Evolutionary conservation across 2,113 vertebrate species (phyloP).

Genomic region (Nicator chloris): DNA sequence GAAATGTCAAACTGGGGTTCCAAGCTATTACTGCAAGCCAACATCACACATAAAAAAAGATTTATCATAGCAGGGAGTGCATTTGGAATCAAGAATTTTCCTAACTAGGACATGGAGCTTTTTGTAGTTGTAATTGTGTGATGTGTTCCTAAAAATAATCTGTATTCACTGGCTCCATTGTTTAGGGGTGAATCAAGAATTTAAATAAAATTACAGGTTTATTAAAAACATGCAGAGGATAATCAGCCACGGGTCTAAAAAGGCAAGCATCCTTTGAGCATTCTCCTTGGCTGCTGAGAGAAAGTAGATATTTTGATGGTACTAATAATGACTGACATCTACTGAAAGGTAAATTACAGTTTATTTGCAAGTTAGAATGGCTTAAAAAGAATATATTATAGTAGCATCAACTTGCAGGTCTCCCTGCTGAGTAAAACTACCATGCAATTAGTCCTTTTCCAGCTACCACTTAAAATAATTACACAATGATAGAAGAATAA

Average conservation of each 20-base stretch:
- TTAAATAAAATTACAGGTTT: slow-evolving; percentile 39
- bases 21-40: background rate
- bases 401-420: background rate
- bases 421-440: background rate
- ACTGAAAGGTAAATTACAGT: slow-evolving; percentile 40
- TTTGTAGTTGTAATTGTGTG: background rate
- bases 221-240: slow-evolving; percentile 25
- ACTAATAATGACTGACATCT: slow-evolving; percentile 24
- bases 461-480: slow-evolving; percentile 8
- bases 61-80: background rate
- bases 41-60: background rate
- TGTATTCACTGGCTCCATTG: background rate
- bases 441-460: slow-evolving; percentile 18
- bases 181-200: background rate
- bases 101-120: background rate
- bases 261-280: background rate
- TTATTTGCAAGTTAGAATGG: slow-evolving; percentile 19
- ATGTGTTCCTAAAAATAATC: background rate
- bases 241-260: background rate
- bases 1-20: background rate
- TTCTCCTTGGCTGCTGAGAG: background rate
- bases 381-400: background rate
- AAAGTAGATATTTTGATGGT: background rate
- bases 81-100: background rate
- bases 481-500: background rate